Evolutionary conservation across 1,140 invertebrate species (phyloP).

Genomic region (Macrobrachium rosenbergii): DNA sequence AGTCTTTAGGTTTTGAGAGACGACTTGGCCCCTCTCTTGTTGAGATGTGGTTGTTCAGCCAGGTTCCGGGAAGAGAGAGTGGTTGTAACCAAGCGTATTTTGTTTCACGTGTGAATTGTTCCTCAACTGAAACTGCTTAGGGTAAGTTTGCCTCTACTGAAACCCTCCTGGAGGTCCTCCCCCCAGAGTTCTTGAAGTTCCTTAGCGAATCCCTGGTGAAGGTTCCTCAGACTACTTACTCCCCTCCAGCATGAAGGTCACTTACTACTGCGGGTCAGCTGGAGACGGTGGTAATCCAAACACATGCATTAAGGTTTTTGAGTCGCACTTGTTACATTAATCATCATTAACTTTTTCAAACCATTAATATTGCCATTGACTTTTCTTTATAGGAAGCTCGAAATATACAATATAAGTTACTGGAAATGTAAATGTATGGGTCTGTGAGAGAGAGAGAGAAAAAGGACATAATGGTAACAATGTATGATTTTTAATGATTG

Average conservation of each 20-base stretch:
- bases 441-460: too few relatives aligned
- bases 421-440: too few relatives aligned
- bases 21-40: too few relatives aligned
- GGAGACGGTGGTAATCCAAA: constrained; percentile 51
- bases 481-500: too few relatives aligned
- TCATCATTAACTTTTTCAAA: constrained; percentile 44
- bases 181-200: constrained; percentile 59
- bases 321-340: constrained; percentile 58
- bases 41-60: too few relatives aligned
- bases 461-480: too few relatives aligned
- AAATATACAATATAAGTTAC: too few relatives aligned
- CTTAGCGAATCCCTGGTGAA: constrained; percentile 59
- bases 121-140: constrained; percentile 54
- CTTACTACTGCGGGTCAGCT: constrained; percentile 27
- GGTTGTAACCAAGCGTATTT: neutral
- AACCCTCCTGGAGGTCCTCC: constrained; percentile 55
- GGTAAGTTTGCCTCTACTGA: constrained; percentile 59
- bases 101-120: constrained; percentile 14
- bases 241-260: constrained; percentile 42
- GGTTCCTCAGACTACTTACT: constrained; percentile 42
- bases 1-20: too few relatives aligned
- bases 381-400: constrained; percentile 29
- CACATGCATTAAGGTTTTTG: constrained; percentile 50
- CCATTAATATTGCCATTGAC: constrained; percentile 46
- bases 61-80: neutral